Base-by-base conservation (phyloP, 1,140 invertebrate genomes). In the Sycophaga agraensis region DNA sequence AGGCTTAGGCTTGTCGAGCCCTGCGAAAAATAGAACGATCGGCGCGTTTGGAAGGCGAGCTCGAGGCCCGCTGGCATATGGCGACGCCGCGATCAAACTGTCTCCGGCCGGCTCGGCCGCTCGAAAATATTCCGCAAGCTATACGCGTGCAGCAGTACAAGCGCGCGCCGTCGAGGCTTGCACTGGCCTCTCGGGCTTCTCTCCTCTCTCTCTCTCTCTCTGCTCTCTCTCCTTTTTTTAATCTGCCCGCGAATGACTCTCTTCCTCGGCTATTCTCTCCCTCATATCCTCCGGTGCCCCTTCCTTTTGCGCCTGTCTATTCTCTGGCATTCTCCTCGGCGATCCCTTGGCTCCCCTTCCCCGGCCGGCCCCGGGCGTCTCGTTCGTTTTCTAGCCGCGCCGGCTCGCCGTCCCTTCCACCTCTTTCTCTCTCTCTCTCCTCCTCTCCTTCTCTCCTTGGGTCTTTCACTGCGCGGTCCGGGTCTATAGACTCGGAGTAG, bases 361-460 rank as follows among this genome's bases (percentile, higher is more conserved):
- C n/a, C n/a, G n/a, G n/a, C n/a, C n/a, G n/a, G n/a, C n/a, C n/a
- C 24, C 12, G 5, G 16, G 6, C 42, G 2, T 45, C 11, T 12
- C 21, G 16, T 43, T 43, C 40, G 28, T 43, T 16, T 43, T 4
- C 17, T 19, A 16, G 40, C 17, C 4, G 11, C 11, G 16, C 17
- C 40, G 17, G 19, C 21, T 31, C 4, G 21, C 42, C 11, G 19
- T 45, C 42, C 11, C 4, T 45, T 19, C 12, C 5, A 22, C 42
- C 17, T 34, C 11, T 49, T 7, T 49, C 28, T 34, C n/a, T 34
- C 7, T 37, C 17, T 50, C 31, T 31, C 40, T 26, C n/a, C 16
- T 24, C 46, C 19, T 24, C 24, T 35, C 54, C 9, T 24, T 57
- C 34, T 57, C 31, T 57, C 48, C 17, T 49, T 63, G 9, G 45